These are phyloP conservation scores for Loris lydekkerianus DNA, from an alignment of 2,797 vertebrate species.

Conservation along the genomic window DNA sequence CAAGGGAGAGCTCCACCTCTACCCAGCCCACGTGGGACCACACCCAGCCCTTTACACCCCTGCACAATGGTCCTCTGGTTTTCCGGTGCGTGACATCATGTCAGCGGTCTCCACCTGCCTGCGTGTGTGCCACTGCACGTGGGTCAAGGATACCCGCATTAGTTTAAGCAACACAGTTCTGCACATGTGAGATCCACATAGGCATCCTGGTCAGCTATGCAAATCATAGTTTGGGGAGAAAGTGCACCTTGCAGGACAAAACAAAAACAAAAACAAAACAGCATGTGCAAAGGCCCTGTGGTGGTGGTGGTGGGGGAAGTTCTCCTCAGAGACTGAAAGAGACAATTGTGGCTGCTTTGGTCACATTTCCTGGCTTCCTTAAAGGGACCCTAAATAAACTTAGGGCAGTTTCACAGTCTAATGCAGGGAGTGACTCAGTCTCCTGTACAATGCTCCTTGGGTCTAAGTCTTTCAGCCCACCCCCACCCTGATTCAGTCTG, in stretches of 20 bases:
- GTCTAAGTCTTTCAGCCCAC: background rate
- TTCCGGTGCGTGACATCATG: background rate
- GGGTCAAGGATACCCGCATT: background rate
- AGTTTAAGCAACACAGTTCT: fast-evolving
- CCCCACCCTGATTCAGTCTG: background rate
- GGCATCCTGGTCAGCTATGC: background rate
- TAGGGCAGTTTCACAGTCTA: background rate
- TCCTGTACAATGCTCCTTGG: background rate
- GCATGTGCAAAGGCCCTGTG: slow-evolving; percentile 41
- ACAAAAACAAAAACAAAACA: no score
- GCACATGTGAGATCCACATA: fast-evolving
- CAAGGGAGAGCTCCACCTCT: background rate
- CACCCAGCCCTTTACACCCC: background rate
- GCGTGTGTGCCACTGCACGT: background rate
- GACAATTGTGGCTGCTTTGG: background rate
- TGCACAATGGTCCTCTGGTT: background rate
- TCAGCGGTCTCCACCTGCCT: background rate
- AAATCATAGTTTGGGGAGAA: background rate
- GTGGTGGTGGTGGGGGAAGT: background rate
- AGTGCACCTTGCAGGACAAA: background rate
- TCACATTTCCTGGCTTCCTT: background rate
- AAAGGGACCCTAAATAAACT: background rate
- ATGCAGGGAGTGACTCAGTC: no score
- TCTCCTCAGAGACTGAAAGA: background rate
- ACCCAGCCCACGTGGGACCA: no score